Conservation (phyloP, 2,888 invertebrate genomes). For the Carcina quercana region DNA sequence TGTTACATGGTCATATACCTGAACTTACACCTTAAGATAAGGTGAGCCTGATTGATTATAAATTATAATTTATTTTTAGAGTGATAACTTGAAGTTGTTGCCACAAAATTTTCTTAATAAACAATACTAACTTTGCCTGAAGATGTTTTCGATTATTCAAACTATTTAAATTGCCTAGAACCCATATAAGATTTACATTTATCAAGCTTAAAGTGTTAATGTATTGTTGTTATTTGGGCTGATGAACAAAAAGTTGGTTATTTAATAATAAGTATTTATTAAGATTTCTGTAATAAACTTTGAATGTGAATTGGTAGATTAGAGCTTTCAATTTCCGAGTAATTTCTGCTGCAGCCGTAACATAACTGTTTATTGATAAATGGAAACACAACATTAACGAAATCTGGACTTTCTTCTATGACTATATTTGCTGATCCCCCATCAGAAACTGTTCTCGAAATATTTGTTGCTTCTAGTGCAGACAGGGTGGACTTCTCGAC, state of each 20-base stretch:
- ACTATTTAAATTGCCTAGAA: too few species aligned
- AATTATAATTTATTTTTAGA: conserved; percentile 65
- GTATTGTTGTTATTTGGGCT: not conserved
- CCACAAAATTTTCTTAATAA: conserved; percentile 68
- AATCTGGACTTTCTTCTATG: conserved; percentile 4
- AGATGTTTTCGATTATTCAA: conserved; percentile 56
- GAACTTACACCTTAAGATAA: conserved; percentile 51
- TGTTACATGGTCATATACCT: conserved; percentile 32
- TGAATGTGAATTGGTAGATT: conserved; percentile 22
- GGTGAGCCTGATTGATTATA: conserved; percentile 51
- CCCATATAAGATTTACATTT: not conserved
- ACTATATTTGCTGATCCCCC: conserved; percentile 13
- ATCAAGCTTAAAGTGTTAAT: too few species aligned
- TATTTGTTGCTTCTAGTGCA: conserved; percentile 76
- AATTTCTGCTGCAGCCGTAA: conserved; percentile 55
- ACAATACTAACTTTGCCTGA: conserved; percentile 69
- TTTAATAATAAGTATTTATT: not conserved
- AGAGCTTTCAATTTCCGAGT: conserved; percentile 34
- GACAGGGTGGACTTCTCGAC: conserved; percentile 49
- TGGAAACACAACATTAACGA: conserved; percentile 39
- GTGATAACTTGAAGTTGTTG: conserved; percentile 69
- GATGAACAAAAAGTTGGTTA: not conserved
- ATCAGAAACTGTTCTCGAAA: conserved; percentile 66
- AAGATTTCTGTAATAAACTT: conserved; percentile 13
- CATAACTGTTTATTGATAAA: conserved; percentile 41